phyloP scores from a whole-genome alignment of 2,113 vertebrate genomes.

The Ploceus nigricollis region DNA sequence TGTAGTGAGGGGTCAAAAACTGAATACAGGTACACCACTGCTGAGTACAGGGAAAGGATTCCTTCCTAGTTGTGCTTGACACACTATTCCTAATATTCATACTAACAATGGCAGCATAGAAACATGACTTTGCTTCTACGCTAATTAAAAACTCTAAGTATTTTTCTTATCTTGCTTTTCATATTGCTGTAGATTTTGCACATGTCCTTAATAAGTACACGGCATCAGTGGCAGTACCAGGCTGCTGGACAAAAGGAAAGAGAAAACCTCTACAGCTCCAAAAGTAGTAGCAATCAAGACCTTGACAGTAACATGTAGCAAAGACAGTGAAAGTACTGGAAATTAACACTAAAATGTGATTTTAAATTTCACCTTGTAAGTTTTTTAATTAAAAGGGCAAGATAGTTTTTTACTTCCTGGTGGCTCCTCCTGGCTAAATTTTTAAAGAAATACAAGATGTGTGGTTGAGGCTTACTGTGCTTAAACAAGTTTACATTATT shows the following conservation, averaged over 20 bases:
- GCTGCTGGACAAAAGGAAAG: background rate
- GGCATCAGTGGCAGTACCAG: background rate
- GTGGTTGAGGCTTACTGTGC: background rate
- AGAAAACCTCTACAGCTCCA: background rate
- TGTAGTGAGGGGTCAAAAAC: background rate
- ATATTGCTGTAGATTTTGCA: background rate
- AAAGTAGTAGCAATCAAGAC: background rate
- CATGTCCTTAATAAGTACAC: background rate
- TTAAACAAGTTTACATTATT: background rate
- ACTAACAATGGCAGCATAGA: background rate
- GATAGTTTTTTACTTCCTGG: background rate
- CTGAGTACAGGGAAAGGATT: background rate
- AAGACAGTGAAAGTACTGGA: background rate
- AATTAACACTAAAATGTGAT: background rate
- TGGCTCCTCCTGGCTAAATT: background rate
- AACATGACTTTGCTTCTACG: rapidly evolving
- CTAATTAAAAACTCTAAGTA: background rate
- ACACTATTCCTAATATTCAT: background rate
- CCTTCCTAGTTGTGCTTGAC: background rate
- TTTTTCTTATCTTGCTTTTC: background rate
- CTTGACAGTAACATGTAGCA: background rate
- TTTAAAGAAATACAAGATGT: background rate
- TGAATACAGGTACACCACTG: background rate
- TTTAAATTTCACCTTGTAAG: background rate
- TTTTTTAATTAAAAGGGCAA: background rate